Evolutionary conservation across 2,113 vertebrate species (phyloP).

Genomic region (Entosphenus tridentatus): DNA sequence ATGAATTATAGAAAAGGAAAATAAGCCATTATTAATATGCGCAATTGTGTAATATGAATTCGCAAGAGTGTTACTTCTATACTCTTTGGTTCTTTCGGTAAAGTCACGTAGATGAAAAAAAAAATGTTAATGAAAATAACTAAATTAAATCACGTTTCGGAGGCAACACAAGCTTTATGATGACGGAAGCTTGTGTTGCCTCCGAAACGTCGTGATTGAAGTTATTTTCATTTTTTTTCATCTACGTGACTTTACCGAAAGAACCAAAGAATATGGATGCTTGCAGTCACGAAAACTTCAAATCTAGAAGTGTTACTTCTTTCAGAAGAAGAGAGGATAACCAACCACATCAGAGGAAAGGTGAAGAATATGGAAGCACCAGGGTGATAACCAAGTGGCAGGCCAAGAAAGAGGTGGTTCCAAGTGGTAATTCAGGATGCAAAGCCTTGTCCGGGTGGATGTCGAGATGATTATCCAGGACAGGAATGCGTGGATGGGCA

Average conservation of each 20-base stretch:
- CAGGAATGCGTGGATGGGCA: no score
- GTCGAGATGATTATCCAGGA: no score
- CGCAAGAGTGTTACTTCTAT: background rate
- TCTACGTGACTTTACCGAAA: background rate
- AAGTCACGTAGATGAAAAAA: background rate
- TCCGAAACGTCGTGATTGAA: background rate
- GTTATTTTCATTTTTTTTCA: background rate
- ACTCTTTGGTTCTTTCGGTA: background rate
- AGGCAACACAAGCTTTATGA: no score
- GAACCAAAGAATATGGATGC: background rate
- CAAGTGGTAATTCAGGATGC: no score
- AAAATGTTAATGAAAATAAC: background rate
- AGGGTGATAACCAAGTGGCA: no score
- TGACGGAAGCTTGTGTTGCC: no score
- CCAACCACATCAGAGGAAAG: no score
- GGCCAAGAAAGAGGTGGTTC: no score
- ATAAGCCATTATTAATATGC: background rate
- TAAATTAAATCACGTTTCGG: no score
- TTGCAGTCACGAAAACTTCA: background rate
- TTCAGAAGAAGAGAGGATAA: background rate
- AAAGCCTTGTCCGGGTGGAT: no score
- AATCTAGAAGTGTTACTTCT: background rate
- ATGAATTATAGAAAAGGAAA: conserved; percentile 7
- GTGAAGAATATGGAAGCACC: no score
- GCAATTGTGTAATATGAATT: no score